Conservation (phyloP, 2,797 vertebrate species). For the Melanotaenia maccullochi region DNA sequence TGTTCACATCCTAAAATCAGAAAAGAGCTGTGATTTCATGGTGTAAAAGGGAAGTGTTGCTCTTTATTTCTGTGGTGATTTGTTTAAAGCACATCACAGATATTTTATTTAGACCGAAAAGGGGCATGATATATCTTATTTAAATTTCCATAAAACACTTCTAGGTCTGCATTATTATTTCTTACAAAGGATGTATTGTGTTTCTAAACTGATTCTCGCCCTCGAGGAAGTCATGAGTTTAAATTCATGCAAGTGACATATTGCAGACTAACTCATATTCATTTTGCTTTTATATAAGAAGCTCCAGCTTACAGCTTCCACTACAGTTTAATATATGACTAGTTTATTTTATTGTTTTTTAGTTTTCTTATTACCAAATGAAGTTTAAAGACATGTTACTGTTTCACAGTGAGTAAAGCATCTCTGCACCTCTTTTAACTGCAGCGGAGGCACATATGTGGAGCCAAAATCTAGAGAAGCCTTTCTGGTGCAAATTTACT, state of each 20-base stretch:
- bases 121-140: background rate
- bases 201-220: background rate
- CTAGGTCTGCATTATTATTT: background rate
- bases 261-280: background rate
- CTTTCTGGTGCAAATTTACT: conserved; percentile 3
- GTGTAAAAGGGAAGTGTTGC: background rate
- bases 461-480: conserved; percentile 2
- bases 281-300: background rate
- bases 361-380: too few relatives aligned
- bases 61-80: background rate
- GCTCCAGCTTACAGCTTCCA: background rate
- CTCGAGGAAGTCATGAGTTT: background rate
- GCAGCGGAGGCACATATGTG: conserved; percentile 1
- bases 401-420: background rate
- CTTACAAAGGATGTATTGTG: background rate
- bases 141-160: background rate
- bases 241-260: too few relatives aligned
- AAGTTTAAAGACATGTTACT: background rate
- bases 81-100: background rate
- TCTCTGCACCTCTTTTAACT: background rate
- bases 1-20: background rate
- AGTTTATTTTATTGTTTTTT: background rate
- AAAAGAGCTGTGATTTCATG: background rate
- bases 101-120: background rate
- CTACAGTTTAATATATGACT: background rate